These are phyloP conservation scores for Brachionus paranguensis DNA, from an alignment of 1,140 invertebrate species.

Conservation along the genomic window DNA sequence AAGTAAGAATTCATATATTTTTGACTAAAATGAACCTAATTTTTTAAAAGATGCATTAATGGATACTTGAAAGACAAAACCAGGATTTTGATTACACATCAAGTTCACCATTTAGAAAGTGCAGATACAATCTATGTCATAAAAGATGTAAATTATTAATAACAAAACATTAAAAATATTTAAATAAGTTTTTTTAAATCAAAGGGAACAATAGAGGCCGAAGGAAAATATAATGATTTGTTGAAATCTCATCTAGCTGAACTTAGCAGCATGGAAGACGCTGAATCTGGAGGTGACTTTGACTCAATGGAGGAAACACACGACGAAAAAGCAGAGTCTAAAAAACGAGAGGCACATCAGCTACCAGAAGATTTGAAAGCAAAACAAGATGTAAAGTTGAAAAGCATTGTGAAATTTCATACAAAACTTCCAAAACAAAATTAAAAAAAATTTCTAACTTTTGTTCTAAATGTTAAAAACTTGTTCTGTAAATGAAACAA, in stretches of 20 bases:
- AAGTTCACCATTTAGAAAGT: conserved; percentile 71
- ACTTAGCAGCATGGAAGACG: conserved; percentile 43
- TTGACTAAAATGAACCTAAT: conserved; percentile 27
- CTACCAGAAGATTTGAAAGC: not conserved
- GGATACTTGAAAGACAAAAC: conserved; percentile 68
- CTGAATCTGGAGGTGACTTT: conserved; percentile 44
- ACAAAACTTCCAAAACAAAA: too few relatives aligned
- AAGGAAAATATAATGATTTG: conserved; percentile 54
- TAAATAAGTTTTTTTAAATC: not conserved
- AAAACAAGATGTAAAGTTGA: conserved; percentile 16
- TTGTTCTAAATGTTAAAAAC: too few relatives aligned
- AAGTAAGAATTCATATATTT: conserved; percentile 44
- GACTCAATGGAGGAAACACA: conserved; percentile 17
- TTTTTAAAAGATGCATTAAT: conserved; percentile 52
- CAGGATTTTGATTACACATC: conserved; percentile 75
- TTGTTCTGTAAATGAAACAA: too few relatives aligned
- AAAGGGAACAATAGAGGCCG: conserved; percentile 47
- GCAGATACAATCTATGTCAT: conserved; percentile 63
- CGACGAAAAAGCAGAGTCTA: not conserved
- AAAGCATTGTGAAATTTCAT: too few relatives aligned
- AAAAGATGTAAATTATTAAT: not conserved
- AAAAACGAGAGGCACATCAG: not conserved
- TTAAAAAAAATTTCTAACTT: too few relatives aligned
- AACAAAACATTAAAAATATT: not conserved
- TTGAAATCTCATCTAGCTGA: conserved; percentile 54